Percentiles rank a stretch among this genome's conserved stretches.
Conservation (phyloP, 2,113 vertebrate species). For the Strix uralensis region DNA sequence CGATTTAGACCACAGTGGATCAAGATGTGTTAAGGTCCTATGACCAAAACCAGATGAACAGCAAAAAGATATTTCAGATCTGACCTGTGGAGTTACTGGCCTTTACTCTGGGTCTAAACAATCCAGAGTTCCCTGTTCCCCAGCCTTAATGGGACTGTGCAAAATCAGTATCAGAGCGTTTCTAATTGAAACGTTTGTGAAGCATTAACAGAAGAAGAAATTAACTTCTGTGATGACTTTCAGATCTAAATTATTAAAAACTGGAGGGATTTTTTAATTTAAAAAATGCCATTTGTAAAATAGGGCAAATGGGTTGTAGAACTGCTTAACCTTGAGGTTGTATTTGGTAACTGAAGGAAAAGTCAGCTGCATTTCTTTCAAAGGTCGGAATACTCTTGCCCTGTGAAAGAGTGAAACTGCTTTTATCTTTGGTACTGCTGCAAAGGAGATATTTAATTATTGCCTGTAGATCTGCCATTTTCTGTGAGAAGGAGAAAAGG, state of each 20-base stretch:
- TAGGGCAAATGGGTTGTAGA: neutral
- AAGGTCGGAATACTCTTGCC: neutral
- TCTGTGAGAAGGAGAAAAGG: neutral
- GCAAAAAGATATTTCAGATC: neutral
- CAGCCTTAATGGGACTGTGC: neutral
- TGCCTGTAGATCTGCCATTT: neutral
- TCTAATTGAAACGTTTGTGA: neutral
- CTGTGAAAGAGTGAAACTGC: neutral
- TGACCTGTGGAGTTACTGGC: neutral
- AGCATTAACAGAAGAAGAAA: neutral
- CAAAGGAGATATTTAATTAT: neutral
- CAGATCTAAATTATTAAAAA: neutral
- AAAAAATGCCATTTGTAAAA: neutral
- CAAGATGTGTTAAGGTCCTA: fast-evolving
- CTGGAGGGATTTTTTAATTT: neutral
- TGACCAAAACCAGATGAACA: neutral
- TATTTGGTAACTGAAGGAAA: neutral
- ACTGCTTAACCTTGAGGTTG: neutral
- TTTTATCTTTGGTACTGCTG: neutral
- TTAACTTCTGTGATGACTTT: neutral
- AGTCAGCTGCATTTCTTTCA: neutral
- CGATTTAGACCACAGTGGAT: neutral
- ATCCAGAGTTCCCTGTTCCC: neutral
- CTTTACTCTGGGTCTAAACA: neutral
- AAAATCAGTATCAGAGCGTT: neutral